Conservation (phyloP, 2,888 invertebrate species). For the Therioaphis trifolii region DNA sequence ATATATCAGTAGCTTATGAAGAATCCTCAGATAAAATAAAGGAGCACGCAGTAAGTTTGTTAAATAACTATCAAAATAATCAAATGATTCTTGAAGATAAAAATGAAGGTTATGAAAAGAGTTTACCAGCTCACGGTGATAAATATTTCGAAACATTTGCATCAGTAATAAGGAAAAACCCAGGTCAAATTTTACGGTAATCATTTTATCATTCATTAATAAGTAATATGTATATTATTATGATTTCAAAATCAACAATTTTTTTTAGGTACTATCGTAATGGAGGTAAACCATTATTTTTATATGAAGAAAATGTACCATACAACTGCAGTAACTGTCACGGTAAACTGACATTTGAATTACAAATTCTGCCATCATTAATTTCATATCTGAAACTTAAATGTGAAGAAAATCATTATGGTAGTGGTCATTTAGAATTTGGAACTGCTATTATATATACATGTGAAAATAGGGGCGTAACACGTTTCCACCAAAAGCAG, state of each 20-base stretch:
- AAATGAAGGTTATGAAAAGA: slow-evolving; percentile 82
- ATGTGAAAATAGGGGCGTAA: too few species aligned
- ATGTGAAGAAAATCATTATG: slow-evolving; percentile 58
- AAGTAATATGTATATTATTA: neutral
- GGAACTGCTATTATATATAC: slow-evolving; percentile 88
- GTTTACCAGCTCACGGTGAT: slow-evolving; percentile 84
- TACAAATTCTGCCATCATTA: slow-evolving; percentile 85
- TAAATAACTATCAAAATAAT: slow-evolving; percentile 39
- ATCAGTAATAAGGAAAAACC: slow-evolving; percentile 78
- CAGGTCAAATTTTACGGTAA: slow-evolving; percentile 86
- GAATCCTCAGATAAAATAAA: slow-evolving; percentile 67
- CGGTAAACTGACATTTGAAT: slow-evolving; percentile 79
- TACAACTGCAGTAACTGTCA: slow-evolving; percentile 77
- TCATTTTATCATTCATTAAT: neutral
- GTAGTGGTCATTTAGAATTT: slow-evolving; percentile 76
- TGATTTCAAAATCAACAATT: neutral
- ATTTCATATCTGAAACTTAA: slow-evolving; percentile 77
- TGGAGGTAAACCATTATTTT: slow-evolving; percentile 75
- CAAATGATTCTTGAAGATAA: slow-evolving; percentile 42
- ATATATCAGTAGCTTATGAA: slow-evolving; percentile 76
- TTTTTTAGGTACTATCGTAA: slow-evolving; percentile 80
- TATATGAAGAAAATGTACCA: slow-evolving; percentile 74
- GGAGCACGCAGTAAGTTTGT: slow-evolving; percentile 40
- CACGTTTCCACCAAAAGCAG: too few species aligned
- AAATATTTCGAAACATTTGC: slow-evolving; percentile 83